These are phyloP conservation scores for Setophaga petechia DNA, from an alignment of 2,113 vertebrate species.

Conservation along the genomic window DNA sequence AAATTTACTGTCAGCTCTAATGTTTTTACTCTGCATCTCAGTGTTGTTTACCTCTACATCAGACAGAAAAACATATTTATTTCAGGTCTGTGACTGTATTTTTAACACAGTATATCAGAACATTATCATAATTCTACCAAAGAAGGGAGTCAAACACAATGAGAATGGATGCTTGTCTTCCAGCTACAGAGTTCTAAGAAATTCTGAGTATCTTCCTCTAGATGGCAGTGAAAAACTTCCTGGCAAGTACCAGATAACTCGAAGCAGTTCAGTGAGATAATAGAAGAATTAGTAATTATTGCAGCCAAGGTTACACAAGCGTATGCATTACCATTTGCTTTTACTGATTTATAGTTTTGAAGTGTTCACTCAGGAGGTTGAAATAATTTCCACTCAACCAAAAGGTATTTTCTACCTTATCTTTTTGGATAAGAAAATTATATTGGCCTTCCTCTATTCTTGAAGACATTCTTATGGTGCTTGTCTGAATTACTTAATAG, in stretches of 20 bases:
- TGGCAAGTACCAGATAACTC: neutral
- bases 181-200: neutral
- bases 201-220: constrained; percentile 38
- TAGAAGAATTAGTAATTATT: neutral
- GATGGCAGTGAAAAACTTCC: constrained; percentile 60
- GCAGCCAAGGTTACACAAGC: neutral
- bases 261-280: neutral
- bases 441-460: neutral
- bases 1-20: neutral
- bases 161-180: neutral
- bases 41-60: neutral
- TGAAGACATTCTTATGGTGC: neutral
- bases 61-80: neutral
- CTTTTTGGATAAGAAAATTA: constrained; percentile 16
- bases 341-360: neutral
- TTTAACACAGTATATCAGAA: neutral
- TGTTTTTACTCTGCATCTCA: neutral
- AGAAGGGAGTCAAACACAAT: neutral
- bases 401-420: neutral
- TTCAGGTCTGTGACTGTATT: neutral
- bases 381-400: neutral
- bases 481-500: neutral
- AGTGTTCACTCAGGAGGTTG: neutral
- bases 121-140: neutral
- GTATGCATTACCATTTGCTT: neutral